phyloP scores from a whole-genome alignment of 2,888 invertebrate genomes.

The Odontocolon sp. region DNA sequence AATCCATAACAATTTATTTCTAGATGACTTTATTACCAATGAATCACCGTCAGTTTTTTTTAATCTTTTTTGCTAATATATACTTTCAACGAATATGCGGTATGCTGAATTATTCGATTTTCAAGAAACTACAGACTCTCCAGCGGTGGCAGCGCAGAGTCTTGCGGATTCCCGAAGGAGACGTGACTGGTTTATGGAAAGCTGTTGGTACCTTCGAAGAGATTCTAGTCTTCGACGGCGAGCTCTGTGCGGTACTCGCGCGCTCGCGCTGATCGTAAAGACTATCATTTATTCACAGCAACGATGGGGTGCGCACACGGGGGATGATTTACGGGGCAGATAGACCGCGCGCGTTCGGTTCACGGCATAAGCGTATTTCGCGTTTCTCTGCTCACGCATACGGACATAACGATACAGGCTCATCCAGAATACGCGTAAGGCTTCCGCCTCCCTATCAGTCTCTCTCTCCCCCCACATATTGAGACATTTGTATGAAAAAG shows the following conservation, averaged over 20 bases:
- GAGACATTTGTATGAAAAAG: no score
- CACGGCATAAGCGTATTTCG: constrained; percentile 56
- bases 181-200: constrained; percentile 67
- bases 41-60: not conserved
- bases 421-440: no score
- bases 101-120: constrained; percentile 18
- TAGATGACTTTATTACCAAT: not conserved
- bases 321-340: constrained; percentile 64
- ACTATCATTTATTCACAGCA: constrained; percentile 66
- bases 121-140: not conserved
- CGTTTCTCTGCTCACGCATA: constrained; percentile 31
- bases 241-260: constrained; percentile 49
- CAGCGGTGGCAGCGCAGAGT: constrained; percentile 24
- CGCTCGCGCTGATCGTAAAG: constrained; percentile 60
- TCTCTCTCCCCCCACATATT: no score
- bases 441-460: no score
- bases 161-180: constrained; percentile 56
- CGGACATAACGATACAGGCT: constrained; percentile 46
- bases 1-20: constrained; percentile 2
- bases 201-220: constrained; percentile 48
- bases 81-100: not conserved
- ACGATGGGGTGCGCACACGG: constrained; percentile 52
- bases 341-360: constrained; percentile 56
- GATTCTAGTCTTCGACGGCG: constrained; percentile 37
- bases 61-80: not conserved